Conservation (phyloP, 1,140 invertebrate species). For the Chionoecetes opilio region DNA sequence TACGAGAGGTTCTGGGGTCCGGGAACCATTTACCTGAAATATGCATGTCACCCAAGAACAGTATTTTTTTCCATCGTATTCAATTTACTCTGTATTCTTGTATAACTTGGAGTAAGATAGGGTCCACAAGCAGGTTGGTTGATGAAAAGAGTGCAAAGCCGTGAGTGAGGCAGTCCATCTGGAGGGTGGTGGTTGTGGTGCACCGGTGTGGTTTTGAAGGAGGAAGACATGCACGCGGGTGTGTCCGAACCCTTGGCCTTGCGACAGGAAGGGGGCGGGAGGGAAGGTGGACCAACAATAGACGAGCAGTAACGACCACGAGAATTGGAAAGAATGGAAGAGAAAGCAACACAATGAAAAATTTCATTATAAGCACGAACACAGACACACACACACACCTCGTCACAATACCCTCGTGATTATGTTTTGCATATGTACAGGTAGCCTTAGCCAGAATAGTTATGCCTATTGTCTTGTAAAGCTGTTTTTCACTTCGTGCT, state of each 20-base stretch:
- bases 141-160: no score
- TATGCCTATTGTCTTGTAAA: no score
- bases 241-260: neutral
- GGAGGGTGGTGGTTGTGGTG: neutral
- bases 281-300: neutral
- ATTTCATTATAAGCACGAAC: neutral
- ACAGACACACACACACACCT: neutral
- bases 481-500: no score
- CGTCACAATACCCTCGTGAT: neutral
- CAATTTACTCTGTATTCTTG: no score
- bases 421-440: neutral
- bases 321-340: neutral
- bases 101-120: no score
- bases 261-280: neutral
- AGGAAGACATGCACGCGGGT: neutral
- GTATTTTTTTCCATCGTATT: no score
- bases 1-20: no score
- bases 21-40: no score
- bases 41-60: no score
- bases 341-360: conserved; percentile 10
- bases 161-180: no score
- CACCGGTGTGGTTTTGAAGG: neutral
- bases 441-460: no score
- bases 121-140: no score
- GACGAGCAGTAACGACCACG: neutral